These are phyloP conservation scores for Dryadula phaetusa DNA, from an alignment of 2,888 invertebrate species.

Conservation along the genomic window DNA sequence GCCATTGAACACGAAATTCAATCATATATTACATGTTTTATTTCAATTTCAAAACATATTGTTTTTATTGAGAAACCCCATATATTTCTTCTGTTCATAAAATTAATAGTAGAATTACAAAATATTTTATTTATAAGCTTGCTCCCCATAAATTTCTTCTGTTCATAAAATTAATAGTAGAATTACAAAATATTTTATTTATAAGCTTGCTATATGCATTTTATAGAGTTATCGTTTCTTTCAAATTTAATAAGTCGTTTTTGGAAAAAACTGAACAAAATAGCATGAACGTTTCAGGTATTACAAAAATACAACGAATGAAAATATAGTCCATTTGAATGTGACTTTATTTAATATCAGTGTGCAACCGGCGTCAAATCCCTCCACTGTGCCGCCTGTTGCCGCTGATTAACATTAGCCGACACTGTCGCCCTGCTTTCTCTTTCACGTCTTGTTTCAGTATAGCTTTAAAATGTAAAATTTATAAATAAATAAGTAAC, in stretches of 20 bases:
- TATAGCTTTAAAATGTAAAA: not conserved
- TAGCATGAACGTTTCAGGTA: not conserved
- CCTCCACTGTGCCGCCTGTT: slow-evolving; percentile 34
- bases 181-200: too few relatives aligned
- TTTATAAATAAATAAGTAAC: slow-evolving; percentile 22
- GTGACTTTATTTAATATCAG: slow-evolving; percentile 34
- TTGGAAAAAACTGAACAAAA: not conserved
- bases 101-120: too few relatives aligned
- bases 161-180: too few relatives aligned
- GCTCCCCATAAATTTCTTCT: too few relatives aligned
- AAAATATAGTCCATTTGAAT: slow-evolving; percentile 28
- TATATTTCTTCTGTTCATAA: too few relatives aligned
- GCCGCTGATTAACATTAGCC: slow-evolving; percentile 37
- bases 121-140: too few relatives aligned
- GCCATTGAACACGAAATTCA: too few relatives aligned
- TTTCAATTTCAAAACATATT: too few relatives aligned
- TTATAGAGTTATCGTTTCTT: too few relatives aligned
- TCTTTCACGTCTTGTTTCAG: slow-evolving; percentile 4
- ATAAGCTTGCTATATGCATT: too few relatives aligned
- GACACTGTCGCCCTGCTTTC: slow-evolving; percentile 4
- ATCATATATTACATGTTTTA: too few relatives aligned
- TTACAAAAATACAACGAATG: slow-evolving; percentile 3
- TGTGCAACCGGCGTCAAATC: slow-evolving; percentile 33
- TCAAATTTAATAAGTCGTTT: not conserved
- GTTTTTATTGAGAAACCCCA: too few relatives aligned